These are phyloP conservation scores for Eremobia ochroleuca DNA, from an alignment of 2,888 invertebrate species.

Conservation along the genomic window DNA sequence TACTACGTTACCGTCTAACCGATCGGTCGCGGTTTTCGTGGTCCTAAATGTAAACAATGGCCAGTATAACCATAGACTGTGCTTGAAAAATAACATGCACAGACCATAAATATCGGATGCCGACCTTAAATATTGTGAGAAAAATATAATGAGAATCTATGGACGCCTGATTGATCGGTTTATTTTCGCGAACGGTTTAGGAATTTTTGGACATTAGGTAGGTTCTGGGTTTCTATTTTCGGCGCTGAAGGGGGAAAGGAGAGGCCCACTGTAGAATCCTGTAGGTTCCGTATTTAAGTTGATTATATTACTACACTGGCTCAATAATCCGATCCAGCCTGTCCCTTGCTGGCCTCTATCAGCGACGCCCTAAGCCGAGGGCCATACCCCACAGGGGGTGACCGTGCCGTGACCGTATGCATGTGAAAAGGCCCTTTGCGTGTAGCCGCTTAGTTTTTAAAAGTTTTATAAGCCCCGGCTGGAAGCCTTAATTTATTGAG, in stretches of 20 bases:
- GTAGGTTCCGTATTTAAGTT: neutral
- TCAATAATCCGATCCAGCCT: too few species aligned
- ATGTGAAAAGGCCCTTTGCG: too few species aligned
- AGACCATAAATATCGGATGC: slow-evolving; percentile 77
- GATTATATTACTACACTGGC: neutral
- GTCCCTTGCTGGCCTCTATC: too few species aligned
- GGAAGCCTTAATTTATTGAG: too few species aligned
- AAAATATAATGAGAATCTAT: slow-evolving; percentile 50
- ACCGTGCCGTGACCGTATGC: too few species aligned
- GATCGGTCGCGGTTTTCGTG: slow-evolving; percentile 55
- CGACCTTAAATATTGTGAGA: slow-evolving; percentile 62
- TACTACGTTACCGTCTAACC: neutral
- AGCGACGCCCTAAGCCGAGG: too few species aligned
- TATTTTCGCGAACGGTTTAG: slow-evolving; percentile 41
- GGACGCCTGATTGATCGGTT: slow-evolving; percentile 63
- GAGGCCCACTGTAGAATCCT: neutral
- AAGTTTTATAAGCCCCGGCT: too few species aligned
- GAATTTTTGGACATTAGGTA: neutral
- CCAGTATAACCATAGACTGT: slow-evolving; percentile 67
- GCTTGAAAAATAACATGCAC: slow-evolving; percentile 80
- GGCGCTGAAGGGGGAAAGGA: neutral
- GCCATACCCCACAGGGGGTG: too few species aligned
- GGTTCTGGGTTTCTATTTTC: slow-evolving; percentile 5
- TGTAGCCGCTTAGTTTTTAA: too few species aligned
- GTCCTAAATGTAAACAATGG: slow-evolving; percentile 71